Base-by-base conservation (phyloP, 1,140 invertebrate genomes). In the Portunus trituberculatus region DNA sequence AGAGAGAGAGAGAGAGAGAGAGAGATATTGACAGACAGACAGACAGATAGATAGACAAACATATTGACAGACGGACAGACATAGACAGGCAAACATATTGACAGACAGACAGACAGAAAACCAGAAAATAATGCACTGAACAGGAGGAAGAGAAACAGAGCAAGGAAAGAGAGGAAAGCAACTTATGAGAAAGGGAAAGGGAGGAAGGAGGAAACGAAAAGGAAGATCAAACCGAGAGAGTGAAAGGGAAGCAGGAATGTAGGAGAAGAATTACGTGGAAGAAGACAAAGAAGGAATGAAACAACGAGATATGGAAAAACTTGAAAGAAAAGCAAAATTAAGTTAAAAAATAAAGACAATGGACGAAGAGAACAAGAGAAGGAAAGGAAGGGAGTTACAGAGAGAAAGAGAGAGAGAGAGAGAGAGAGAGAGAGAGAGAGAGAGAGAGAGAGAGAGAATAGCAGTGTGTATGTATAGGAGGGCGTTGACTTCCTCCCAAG, bases 1-100 rank as follows among this genome's bases (percentile, higher is more conserved):
- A 91, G 90, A 48, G 90, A 91, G 90, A 91, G 90, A 48, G 90
- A 91, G 90, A 91, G 90, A 46, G 90, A 91, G 90, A 52, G 90
- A 91, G 90, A 46, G 90, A 91, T 8, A 52, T 12, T 25, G 25
- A 28, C 39, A 39, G 39, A 6, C 1, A 6, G 6, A 39, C 1
- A 39, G 39, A 39, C 1, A 39, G 25, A 91, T 16, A 52, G 87
- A 89, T 20, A 89, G 86, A 87, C 16, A 76, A 14, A 76, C n/a
- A 91, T 8, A 52, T 12, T 25, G 25, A 28, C 39, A 39, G 39
- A 6, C 1, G 39, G 6, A 39, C 1, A 39, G 39, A 39, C 1
- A 39, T 16, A 52, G 87, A 89, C 6, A 89, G 84, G 32, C n/a
- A 0, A 20, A 52, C 89, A 91, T 8, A 52, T 12, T 25, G 25